Evolutionary conservation across 1,140 invertebrate genomes (phyloP), one percentile per base, ranked within the genome.

Genomic region (Cotesia vestalis): DNA sequence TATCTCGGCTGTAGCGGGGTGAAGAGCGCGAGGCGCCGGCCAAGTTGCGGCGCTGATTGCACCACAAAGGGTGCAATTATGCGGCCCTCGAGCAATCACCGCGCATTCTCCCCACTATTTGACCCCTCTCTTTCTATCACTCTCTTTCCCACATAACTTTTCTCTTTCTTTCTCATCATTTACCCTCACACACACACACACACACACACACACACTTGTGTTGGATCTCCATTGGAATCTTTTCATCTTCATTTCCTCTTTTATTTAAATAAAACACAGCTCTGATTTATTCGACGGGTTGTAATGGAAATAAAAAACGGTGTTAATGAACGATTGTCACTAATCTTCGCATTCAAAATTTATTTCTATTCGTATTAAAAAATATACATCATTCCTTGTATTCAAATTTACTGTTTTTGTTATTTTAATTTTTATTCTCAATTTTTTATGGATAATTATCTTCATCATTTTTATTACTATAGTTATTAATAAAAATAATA

Each of bases 61-160:
- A 85, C 85, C 86, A 86, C 85, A 86, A 87, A 87, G 84, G 85
- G 83, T 85, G 84, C 86, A 87, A 86, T 87, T 87, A 87, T 86
- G 86, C 83, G 85, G 85, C 84, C 84, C 86, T 87, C 83, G 82
- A 85, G 85, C 86, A 87, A 87, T 87, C 86, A 87, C 84, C 84
- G 82, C 82, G 84, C 83, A 87, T 87, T 87, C 85, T 87, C 80
- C 81, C 82, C 79, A 78, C 81, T 78, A 82, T 84, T 84, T 85
- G 83, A 84, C 84, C 83, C 84, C 80, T 75, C 77, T 61, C 61
- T 66, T 69, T 59, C 55, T 40, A 71, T 66, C 73, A 69, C 66
- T 62, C 66, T 64, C 66, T 55, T 11, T 61, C 69, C 59, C 34
- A 52, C 62, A 57, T 51, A 46, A 36, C 53, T 68, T 51, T 38